phyloP scores from a whole-genome alignment of 2,888 invertebrate species.

The Branchellion lobata region DNA sequence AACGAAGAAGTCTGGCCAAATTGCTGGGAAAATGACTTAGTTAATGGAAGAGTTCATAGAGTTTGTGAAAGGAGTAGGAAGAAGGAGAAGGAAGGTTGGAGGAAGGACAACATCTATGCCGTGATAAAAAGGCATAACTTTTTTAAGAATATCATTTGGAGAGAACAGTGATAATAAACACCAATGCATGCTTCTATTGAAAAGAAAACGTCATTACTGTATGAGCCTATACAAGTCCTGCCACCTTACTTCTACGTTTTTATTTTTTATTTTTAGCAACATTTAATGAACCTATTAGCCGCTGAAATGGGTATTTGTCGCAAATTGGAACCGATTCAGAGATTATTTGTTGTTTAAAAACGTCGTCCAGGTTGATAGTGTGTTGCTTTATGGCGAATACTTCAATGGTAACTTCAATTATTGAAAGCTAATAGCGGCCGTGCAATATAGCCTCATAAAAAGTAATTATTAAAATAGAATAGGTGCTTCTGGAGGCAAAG shows the following conservation, averaged over 20 bases:
- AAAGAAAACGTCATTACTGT: background rate
- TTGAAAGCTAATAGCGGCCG: too few species aligned
- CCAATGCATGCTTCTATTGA: background rate
- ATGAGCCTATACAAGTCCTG: background rate
- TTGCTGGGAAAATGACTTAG: background rate
- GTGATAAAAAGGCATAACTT: slow-evolving; percentile 3
- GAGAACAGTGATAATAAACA: background rate
- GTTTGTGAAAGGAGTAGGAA: background rate
- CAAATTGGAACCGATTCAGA: too few species aligned
- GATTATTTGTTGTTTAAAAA: too few species aligned
- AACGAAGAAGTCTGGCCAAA: background rate
- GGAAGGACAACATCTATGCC: background rate
- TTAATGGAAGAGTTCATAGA: background rate
- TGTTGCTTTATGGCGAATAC: too few species aligned
- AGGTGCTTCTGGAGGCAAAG: too few species aligned
- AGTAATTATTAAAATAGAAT: too few species aligned
- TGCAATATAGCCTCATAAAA: too few species aligned
- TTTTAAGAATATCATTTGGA: background rate
- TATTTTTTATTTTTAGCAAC: too few species aligned
- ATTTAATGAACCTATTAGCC: too few species aligned
- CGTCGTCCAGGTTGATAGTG: too few species aligned
- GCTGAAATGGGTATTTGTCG: too few species aligned
- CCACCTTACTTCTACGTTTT: background rate
- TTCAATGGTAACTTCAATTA: too few species aligned
- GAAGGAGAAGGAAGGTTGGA: background rate